Percentiles rank a stretch among this genome's conserved stretches.
Conservation (phyloP, 2,113 vertebrate species). For the Rhynchopsitta pachyrhyncha region DNA sequence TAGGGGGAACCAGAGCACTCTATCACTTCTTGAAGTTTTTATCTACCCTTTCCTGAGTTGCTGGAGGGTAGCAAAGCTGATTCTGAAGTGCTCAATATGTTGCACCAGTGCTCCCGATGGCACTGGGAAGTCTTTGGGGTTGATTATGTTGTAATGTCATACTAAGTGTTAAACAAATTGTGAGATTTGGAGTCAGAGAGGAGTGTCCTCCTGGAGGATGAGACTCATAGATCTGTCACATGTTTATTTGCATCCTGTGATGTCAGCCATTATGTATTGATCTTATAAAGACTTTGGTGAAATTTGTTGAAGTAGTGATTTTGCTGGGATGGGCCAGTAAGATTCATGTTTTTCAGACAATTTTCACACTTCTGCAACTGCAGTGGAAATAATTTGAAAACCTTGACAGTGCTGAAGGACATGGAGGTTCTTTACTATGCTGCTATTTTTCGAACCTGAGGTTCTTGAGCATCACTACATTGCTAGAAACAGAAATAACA, state of each 20-base stretch:
- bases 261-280: fast-evolving
- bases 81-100: fast-evolving
- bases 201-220: neutral
- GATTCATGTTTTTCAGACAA: neutral
- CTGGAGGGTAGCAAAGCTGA: neutral
- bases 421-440: neutral
- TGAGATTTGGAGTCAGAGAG: neutral
- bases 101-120: neutral
- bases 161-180: neutral
- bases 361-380: neutral
- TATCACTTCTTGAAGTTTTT: neutral
- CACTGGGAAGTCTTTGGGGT: neutral
- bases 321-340: neutral
- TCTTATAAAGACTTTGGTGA: neutral
- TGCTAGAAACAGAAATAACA: neutral
- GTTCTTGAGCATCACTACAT: neutral
- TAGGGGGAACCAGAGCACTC: neutral
- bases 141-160: fast-evolving
- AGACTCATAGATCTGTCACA: neutral
- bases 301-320: neutral
- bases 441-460: neutral
- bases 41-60: neutral
- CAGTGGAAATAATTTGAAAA: neutral
- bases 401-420: neutral
- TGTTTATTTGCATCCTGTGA: neutral